These are phyloP conservation scores for Sphaerodactylus townsendi DNA, from an alignment of 2,113 vertebrate species.

Conservation along the genomic window DNA sequence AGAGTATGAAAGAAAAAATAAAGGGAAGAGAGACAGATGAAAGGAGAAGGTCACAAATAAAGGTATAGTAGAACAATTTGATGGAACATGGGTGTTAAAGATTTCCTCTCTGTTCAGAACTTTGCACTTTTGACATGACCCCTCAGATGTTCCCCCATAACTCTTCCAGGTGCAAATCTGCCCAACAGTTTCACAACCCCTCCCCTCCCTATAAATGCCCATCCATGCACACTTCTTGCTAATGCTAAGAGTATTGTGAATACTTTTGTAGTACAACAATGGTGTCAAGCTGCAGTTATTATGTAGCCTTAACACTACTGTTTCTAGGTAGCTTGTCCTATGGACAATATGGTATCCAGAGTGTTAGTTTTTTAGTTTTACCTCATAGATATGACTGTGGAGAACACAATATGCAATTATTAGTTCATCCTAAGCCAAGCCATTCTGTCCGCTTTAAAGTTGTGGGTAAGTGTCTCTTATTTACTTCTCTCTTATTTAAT, in stretches of 20 bases:
- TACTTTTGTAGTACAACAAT: rapidly evolving
- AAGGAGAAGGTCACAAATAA: background rate
- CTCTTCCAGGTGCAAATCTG: constrained; percentile 25
- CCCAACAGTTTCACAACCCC: background rate
- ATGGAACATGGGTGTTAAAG: rapidly evolving
- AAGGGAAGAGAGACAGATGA: too few species aligned
- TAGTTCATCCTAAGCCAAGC: too few species aligned
- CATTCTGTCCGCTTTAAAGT: too few species aligned
- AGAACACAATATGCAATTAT: too few species aligned
- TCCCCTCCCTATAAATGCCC: constrained; percentile 35
- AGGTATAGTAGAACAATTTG: background rate
- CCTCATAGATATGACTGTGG: background rate
- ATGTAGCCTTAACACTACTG: background rate
- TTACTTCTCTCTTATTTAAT: too few species aligned
- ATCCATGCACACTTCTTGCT: background rate
- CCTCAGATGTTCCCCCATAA: background rate
- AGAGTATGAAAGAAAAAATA: rapidly evolving
- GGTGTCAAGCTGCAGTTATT: background rate
- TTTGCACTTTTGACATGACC: constrained; percentile 11
- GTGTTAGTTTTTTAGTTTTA: background rate
- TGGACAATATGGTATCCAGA: background rate
- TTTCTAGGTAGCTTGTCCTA: background rate
- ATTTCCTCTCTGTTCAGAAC: background rate
- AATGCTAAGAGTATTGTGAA: background rate
- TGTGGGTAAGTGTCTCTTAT: too few species aligned